phyloP scores from a whole-genome alignment of 1,140 invertebrate genomes.

The Trachelipus rathkii region DNA sequence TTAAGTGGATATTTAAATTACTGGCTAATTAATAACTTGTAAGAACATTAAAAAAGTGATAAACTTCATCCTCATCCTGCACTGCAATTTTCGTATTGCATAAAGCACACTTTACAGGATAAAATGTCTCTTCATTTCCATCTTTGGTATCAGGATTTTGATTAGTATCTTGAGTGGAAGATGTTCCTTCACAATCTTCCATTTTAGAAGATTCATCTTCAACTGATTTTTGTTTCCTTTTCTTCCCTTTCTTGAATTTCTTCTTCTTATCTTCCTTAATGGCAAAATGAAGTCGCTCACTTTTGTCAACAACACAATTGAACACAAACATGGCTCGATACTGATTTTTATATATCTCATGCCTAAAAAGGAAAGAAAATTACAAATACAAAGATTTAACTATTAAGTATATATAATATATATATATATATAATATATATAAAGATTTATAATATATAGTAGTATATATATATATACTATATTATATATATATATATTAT shows the following conservation, averaged over 20 bases:
- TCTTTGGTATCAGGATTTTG: background rate
- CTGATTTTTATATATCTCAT: slow-evolving; percentile 58
- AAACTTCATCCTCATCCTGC: slow-evolving; percentile 61
- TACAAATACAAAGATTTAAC: no score
- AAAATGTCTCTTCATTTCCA: slow-evolving; percentile 51
- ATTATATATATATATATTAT: no score
- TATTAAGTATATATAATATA: no score
- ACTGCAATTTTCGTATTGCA: slow-evolving; percentile 62
- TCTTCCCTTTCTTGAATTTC: slow-evolving; percentile 45
- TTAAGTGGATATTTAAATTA: no score
- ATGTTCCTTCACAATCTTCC: no score
- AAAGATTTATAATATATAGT: no score
- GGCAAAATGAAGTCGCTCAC: slow-evolving; percentile 52
- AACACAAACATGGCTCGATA: slow-evolving; percentile 65
- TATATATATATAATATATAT: no score
- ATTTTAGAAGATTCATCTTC: slow-evolving; percentile 2
- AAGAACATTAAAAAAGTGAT: slow-evolving; percentile 65
- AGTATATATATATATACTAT: no score
- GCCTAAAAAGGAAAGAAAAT: slow-evolving; percentile 49
- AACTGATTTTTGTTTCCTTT: slow-evolving; percentile 39
- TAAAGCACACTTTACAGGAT: slow-evolving; percentile 58
- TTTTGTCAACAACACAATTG: slow-evolving; percentile 57
- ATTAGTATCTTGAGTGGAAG: no score
- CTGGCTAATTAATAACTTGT: slow-evolving; percentile 51
- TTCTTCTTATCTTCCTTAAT: slow-evolving; percentile 47